These are phyloP conservation scores for Heteractis magnifica DNA, from an alignment of 92 coral and sea anemone species.

Conservation along the genomic window DNA sequence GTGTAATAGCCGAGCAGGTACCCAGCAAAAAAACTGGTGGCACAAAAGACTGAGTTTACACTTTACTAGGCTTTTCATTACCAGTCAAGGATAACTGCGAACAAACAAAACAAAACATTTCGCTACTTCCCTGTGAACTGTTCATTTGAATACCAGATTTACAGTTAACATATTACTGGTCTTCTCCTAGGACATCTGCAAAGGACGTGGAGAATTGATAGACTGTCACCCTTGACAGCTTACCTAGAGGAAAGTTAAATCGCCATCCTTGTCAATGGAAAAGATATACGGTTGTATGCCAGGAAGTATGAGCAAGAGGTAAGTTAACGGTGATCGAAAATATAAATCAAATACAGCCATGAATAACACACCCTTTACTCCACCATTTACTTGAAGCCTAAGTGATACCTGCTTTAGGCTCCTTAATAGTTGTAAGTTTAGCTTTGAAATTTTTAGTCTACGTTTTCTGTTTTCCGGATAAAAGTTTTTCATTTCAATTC, in stretches of 20 bases:
- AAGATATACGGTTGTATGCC: slow-evolving; percentile 23
- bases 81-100: background rate
- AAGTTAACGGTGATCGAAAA: background rate
- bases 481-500: too few relatives aligned
- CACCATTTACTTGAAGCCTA: background rate
- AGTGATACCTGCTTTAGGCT: background rate
- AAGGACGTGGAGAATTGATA: background rate
- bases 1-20: background rate
- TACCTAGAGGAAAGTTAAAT: background rate
- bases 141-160: background rate
- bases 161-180: background rate
- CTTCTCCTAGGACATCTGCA: background rate
- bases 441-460: too few relatives aligned
- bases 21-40: background rate
- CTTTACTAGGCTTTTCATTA: background rate
- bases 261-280: slow-evolving; percentile 5
- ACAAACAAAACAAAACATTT: background rate
- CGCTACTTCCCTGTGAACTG: background rate
- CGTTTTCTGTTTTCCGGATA: too few relatives aligned
- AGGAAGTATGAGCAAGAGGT: slow-evolving; percentile 23
- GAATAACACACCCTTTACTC: background rate
- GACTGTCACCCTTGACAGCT: background rate
- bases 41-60: background rate
- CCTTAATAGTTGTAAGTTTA: too few relatives aligned
- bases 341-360: background rate